Conservation (phyloP, 2,797 vertebrate species). For the Paguma larvata region DNA sequence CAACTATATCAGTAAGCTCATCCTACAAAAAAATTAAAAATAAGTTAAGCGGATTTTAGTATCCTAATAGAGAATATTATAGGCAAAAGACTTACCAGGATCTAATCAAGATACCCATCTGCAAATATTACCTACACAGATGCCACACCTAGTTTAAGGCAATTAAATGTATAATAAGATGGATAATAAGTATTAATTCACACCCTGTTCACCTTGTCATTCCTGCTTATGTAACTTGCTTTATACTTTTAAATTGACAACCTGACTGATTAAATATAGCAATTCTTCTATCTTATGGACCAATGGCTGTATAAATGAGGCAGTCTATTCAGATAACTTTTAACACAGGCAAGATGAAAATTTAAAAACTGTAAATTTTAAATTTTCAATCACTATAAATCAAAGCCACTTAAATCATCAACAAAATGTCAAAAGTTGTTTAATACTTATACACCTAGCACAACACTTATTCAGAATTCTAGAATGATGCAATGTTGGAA, state of each 20-base stretch:
- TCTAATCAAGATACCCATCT: background rate
- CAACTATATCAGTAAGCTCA: background rate
- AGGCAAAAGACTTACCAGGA: background rate
- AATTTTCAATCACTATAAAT: background rate
- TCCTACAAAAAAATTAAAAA: background rate
- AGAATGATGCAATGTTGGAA: background rate
- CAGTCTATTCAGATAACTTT: background rate
- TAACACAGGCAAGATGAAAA: background rate
- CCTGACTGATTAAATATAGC: background rate
- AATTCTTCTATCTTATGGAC: background rate
- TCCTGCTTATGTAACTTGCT: background rate
- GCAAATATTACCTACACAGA: background rate
- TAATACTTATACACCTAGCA: background rate
- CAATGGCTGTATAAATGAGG: background rate
- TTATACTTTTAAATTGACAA: constrained; percentile 8
- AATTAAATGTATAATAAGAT: background rate
- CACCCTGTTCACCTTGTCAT: background rate
- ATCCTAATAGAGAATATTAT: background rate
- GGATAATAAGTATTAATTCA: constrained; percentile 18
- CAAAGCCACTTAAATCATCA: background rate
- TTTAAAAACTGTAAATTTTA: background rate
- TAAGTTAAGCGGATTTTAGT: background rate
- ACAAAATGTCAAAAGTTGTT: background rate
- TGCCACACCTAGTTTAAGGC: background rate
- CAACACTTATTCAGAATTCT: background rate